phyloP scores from a whole-genome alignment of 2,888 invertebrate species.

The Mellilla xanthometata region DNA sequence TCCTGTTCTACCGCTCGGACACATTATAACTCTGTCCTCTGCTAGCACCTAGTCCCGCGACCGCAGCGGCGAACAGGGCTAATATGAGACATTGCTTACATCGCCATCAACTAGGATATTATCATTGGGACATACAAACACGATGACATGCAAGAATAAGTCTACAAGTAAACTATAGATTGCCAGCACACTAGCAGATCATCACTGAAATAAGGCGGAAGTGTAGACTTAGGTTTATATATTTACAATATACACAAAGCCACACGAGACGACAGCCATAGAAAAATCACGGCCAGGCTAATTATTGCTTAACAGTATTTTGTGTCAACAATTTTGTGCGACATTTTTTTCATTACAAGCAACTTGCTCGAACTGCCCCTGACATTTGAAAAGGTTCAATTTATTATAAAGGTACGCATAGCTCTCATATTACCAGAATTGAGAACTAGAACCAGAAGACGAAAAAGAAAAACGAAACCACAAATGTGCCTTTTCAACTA shows the following conservation, averaged over 20 bases:
- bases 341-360: constrained; percentile 24
- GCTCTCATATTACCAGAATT: too few species aligned
- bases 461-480: too few species aligned
- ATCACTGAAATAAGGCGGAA: constrained; percentile 76
- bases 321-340: constrained; percentile 42
- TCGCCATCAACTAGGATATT: too few species aligned
- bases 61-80: too few species aligned
- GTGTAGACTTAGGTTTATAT: constrained; percentile 56
- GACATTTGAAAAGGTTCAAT: too few species aligned
- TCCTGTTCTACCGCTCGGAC: too few species aligned
- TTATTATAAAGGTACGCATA: too few species aligned
- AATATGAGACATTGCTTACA: too few species aligned
- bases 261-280: constrained; percentile 58
- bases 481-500: too few species aligned
- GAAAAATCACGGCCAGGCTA: constrained; percentile 49
- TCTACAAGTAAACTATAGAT: constrained; percentile 26
- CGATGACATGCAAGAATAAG: constrained; percentile 29
- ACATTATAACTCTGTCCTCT: too few species aligned
- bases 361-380: constrained; percentile 36
- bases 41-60: too few species aligned
- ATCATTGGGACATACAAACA: neutral
- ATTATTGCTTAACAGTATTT: constrained; percentile 58
- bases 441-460: too few species aligned
- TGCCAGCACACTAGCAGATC: constrained; percentile 32
- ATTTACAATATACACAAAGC: constrained; percentile 79